Conservation (phyloP, 2,797 vertebrate genomes). For the Helostoma temminkii region DNA sequence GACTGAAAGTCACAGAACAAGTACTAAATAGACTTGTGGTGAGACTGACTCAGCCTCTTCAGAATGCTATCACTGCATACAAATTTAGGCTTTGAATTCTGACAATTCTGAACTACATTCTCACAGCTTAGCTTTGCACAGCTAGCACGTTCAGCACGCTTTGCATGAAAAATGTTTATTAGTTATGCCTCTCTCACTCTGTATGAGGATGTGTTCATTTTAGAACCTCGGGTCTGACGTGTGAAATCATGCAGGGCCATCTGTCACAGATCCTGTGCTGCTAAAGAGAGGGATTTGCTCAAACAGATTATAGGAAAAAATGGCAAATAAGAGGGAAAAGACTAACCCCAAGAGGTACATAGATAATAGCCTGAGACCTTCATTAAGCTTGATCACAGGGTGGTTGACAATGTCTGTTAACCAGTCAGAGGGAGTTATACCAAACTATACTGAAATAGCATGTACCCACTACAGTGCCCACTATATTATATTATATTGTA, state of each 20-base stretch:
- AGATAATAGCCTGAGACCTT: constrained; percentile 17
- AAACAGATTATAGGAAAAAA: constrained; percentile 46
- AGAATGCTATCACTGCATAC: not conserved
- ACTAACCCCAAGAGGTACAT: constrained; percentile 33
- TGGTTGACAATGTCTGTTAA: constrained; percentile 1
- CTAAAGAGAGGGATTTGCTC: constrained; percentile 42
- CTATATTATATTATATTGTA: too few species aligned
- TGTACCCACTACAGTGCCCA: too few species aligned
- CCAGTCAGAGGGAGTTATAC: not conserved
- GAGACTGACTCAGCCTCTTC: not conserved
- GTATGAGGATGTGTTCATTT: not conserved
- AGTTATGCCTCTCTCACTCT: constrained; percentile 18
- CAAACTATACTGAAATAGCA: constrained; percentile 7
- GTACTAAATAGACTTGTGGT: not conserved
- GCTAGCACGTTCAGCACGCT: not conserved
- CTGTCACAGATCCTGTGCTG: constrained; percentile 62
- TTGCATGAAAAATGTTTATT: constrained; percentile 22
- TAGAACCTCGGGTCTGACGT: constrained; percentile 43
- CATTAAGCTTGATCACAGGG: not conserved
- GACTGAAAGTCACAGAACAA: not conserved
- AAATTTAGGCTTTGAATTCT: constrained; percentile 8
- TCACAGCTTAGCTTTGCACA: not conserved
- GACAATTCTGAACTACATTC: not conserved
- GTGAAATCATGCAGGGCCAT: constrained; percentile 73
- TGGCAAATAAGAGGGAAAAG: constrained; percentile 53